Base-by-base conservation (phyloP, 2,797 vertebrate genomes). In the Rhodeus uyekii region DNA sequence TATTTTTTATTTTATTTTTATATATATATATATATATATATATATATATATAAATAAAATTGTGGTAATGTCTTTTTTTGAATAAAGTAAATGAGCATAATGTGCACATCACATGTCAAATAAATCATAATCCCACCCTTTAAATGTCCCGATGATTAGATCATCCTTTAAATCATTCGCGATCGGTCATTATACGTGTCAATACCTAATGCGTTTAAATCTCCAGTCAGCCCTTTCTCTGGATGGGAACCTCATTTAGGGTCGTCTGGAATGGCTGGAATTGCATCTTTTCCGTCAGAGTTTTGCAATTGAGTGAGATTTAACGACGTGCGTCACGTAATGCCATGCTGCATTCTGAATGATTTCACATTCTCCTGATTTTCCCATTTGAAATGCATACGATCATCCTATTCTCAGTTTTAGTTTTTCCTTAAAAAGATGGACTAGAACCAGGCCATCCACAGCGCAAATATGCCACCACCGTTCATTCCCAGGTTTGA, bases 221-320 rank as follows among this genome's bases (percentile, higher is more conserved):
- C 82, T 50, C 75, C 85, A 81, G 86, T 91, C 89, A 89, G 88
- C 87, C 68, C 85, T 89, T 88, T 85, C 71, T 53, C 8, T 2
- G 81, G 44, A 87, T 89, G 90, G 89, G 86, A 89, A 90, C 86
- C 87, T 92, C 89, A 87, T 92, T 91, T 90, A 53, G 42, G 80
- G 83, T 84, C 44, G 68, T 81, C 22, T 75, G 86, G 87, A 90
- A 90, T 89, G 85, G 63, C 44, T 76, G 82, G 86, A 89, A 90
- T 89, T 85, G 80, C 53, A 78, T 81, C 53, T 85, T 82, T 77
- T 79, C 86, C 73, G 77, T 84, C 81, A 85, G 88, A 87, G 89
- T 78, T 84, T 39, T 67, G 50, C 27, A 80, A 76, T 78, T 64
- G 78, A 82, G n/a, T 67, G 27, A 48, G 44, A 63, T 68, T 64